Conservation (phyloP, 2,888 invertebrate genomes). For the Ernsta delagoae region DNA sequence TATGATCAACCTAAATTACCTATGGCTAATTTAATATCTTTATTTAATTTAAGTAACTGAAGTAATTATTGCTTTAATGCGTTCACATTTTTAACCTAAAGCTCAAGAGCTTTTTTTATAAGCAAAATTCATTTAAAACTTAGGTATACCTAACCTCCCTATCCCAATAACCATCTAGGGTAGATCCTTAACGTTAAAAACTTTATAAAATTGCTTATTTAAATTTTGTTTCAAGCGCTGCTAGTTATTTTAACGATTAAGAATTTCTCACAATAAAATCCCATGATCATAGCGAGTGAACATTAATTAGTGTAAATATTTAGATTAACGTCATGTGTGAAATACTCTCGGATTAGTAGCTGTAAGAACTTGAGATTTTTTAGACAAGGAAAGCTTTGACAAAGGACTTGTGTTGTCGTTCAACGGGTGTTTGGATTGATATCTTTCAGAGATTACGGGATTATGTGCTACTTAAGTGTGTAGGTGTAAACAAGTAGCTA, state of each 20-base stretch:
- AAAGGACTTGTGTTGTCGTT: background rate
- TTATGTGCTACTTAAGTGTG: background rate
- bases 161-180: no score
- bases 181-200: no score
- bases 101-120: no score
- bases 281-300: slow-evolving; percentile 56
- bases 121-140: no score
- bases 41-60: no score
- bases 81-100: no score
- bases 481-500: background rate
- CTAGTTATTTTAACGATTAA: background rate
- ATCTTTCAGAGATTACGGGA: slow-evolving; percentile 8
- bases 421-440: background rate
- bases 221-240: background rate
- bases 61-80: no score
- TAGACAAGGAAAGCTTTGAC: slow-evolving; percentile 29
- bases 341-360: slow-evolving; percentile 21
- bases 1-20: no score
- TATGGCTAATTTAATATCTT: no score
- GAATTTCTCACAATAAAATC: slow-evolving; percentile 72
- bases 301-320: slow-evolving; percentile 69
- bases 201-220: background rate
- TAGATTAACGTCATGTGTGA: slow-evolving; percentile 62
- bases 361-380: slow-evolving; percentile 29
- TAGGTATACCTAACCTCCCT: no score